These are phyloP conservation scores for Glyptemys insculpta DNA, from an alignment of 2,797 vertebrate species.

Conservation along the genomic window DNA sequence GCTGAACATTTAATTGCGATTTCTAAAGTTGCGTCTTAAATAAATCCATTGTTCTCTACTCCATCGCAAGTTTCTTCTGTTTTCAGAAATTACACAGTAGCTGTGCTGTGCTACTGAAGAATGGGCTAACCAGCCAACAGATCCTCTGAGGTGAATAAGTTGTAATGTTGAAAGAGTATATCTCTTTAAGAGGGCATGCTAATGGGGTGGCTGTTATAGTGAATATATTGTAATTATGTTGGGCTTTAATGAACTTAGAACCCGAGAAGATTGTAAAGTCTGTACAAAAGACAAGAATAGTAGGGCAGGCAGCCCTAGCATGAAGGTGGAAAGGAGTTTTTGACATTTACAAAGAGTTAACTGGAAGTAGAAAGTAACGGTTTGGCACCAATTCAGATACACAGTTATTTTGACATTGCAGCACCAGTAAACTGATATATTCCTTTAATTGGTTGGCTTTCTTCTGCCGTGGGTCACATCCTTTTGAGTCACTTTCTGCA, in stretches of 20 bases:
- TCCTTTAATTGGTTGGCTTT: background rate
- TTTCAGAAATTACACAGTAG: background rate
- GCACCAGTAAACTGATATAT: background rate
- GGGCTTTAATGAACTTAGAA: background rate
- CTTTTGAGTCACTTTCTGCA: background rate
- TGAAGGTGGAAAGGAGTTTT: background rate
- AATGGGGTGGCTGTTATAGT: background rate
- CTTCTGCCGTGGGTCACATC: background rate
- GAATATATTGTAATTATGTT: rapidly evolving
- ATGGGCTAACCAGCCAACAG: background rate
- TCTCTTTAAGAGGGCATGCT: background rate
- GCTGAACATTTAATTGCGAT: background rate
- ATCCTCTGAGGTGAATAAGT: background rate
- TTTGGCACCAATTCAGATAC: background rate
- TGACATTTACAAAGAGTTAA: background rate
- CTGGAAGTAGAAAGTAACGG: background rate
- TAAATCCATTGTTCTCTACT: background rate
- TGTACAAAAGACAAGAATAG: background rate
- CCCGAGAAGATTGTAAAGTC: background rate
- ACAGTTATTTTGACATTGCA: background rate
- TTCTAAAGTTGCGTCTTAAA: background rate
- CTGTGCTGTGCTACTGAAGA: background rate
- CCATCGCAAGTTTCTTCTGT: background rate
- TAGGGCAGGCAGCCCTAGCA: background rate
- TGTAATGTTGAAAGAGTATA: background rate